Conservation (phyloP, 2,888 invertebrate species). For the Priocnemis perturbator region DNA sequence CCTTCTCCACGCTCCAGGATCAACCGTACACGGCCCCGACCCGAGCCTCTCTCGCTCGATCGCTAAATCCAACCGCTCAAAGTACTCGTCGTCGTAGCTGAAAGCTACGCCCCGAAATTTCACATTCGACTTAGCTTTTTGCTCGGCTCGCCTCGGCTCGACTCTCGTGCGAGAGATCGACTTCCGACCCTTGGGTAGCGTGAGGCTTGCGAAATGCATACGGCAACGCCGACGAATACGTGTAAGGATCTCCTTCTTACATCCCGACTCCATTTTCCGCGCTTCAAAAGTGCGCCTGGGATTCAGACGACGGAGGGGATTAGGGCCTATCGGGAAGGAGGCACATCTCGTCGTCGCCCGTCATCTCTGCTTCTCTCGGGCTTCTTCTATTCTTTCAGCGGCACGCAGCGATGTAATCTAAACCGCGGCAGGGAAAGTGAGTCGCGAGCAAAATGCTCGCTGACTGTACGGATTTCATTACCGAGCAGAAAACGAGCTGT, state of each 20-base stretch:
- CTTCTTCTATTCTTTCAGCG: constrained; percentile 4
- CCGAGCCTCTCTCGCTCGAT: constrained; percentile 44
- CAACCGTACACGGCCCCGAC: constrained; percentile 50
- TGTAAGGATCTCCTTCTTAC: constrained; percentile 44
- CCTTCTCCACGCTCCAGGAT: constrained; percentile 47
- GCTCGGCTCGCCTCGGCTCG: constrained; percentile 48
- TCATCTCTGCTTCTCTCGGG: neutral
- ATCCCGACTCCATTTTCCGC: constrained; percentile 42
- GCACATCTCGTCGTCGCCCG: too few relatives aligned
- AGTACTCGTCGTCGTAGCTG: neutral
- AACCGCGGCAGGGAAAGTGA: too few relatives aligned
- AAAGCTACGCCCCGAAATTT: constrained; percentile 43
- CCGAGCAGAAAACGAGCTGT: too few relatives aligned
- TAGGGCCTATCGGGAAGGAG: too few relatives aligned
- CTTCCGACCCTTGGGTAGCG: constrained; percentile 37
- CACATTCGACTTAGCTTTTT: constrained; percentile 62
- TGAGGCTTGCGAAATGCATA: constrained; percentile 54
- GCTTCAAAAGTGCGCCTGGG: constrained; percentile 34
- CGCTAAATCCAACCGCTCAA: constrained; percentile 51
- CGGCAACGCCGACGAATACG: constrained; percentile 28
- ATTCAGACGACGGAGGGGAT: constrained; percentile 11
- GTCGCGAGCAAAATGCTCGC: too few relatives aligned
- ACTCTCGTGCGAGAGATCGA: constrained; percentile 21
- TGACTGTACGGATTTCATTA: too few relatives aligned
- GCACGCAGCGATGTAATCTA: too few relatives aligned